These are phyloP conservation scores for Oryzias curvinotus DNA, from an alignment of 2,113 vertebrate genomes.

Conservation along the genomic window DNA sequence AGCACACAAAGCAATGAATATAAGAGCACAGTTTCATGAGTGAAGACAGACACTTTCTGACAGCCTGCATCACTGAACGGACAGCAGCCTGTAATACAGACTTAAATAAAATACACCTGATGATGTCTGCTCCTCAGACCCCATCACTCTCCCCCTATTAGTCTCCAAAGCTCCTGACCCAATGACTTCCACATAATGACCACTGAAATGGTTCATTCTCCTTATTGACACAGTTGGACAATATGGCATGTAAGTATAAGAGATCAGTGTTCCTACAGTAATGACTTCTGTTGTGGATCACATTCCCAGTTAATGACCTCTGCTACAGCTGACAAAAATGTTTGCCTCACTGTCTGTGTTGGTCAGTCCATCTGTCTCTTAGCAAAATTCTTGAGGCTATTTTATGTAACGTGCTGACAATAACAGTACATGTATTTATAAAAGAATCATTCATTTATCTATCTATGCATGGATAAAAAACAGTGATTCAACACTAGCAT, in stretches of 20 bases:
- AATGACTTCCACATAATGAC: constrained; percentile 57
- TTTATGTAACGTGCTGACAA: constrained; percentile 27
- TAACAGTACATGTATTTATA: constrained; percentile 25
- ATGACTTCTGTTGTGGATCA: constrained; percentile 63
- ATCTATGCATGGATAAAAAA: constrained; percentile 40
- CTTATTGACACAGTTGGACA: constrained; percentile 56
- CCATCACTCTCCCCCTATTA: constrained; percentile 21
- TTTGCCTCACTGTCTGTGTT: constrained; percentile 32
- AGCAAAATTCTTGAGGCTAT: constrained; percentile 39
- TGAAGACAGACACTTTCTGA: constrained; percentile 24
- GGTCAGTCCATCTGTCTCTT: constrained; percentile 48
- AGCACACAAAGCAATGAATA: constrained; percentile 12
- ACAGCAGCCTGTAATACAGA: constrained; percentile 58
- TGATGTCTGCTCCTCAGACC: constrained; percentile 34
- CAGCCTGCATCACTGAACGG: constrained; percentile 48
- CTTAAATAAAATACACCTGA: constrained; percentile 58
- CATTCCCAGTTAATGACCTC: constrained; percentile 63
- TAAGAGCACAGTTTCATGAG: constrained; percentile 11
- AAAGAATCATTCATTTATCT: constrained; percentile 33
- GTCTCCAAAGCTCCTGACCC: constrained; percentile 54
- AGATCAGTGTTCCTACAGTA: constrained; percentile 51
- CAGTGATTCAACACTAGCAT: constrained; percentile 20
- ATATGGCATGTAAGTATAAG: constrained; percentile 45
- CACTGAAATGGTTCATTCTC: constrained; percentile 59
- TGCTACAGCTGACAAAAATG: constrained; percentile 28